Evolutionary conservation across 2,113 vertebrate species (phyloP).

Genomic region (Grammomys dolichurus): DNA sequence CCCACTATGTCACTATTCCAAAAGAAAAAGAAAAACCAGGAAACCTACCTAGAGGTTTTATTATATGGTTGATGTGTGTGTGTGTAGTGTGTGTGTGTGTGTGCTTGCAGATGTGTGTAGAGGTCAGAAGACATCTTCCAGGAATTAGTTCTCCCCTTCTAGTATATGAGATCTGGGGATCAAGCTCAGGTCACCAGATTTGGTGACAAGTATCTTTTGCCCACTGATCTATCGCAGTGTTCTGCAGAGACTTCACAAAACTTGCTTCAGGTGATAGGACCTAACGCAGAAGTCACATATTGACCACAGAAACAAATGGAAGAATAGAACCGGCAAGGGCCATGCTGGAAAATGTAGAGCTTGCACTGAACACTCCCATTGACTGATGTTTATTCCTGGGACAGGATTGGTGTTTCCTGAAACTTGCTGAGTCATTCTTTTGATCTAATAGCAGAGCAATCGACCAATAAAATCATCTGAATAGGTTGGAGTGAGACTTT

Average conservation of each 20-base stretch:
- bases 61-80: not conserved
- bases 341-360: not conserved
- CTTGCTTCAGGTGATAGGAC: not conserved
- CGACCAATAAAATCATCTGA: not conserved
- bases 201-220: not conserved
- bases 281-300: not conserved
- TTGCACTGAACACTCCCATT: not conserved
- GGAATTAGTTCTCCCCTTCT: not conserved
- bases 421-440: not conserved
- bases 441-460: not conserved
- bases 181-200: not conserved
- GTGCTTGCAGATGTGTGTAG: not conserved
- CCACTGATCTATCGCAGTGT: no score
- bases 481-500: not conserved
- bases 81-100: not conserved
- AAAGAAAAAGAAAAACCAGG: not conserved
- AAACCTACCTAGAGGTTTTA: constrained; percentile 1
- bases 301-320: not conserved
- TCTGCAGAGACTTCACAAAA: not conserved
- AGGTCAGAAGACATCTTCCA: not conserved
- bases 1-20: not conserved
- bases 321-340: not conserved
- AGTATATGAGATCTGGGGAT: not conserved
- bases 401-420: not conserved
- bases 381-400: not conserved